Conservation (phyloP, 2,888 invertebrate species). For the Rutpela maculata region DNA sequence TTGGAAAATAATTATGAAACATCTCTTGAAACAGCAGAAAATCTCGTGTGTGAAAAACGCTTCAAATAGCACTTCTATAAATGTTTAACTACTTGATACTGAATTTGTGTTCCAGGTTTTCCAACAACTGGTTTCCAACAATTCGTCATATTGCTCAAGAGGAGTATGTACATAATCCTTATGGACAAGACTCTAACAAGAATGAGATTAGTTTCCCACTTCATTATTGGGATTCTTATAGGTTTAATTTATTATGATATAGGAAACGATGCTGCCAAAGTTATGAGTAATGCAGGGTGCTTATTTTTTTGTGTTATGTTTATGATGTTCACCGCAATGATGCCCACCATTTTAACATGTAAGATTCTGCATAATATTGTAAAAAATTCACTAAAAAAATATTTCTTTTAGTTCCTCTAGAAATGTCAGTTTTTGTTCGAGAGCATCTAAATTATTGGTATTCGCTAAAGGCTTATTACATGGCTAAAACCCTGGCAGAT, state of each 20-base stretch:
- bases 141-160: slow-evolving; percentile 90
- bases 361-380: slow-evolving; percentile 74
- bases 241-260: slow-evolving; percentile 95
- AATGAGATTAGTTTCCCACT: slow-evolving; percentile 89
- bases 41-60: too few species aligned
- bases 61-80: too few species aligned
- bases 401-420: slow-evolving; percentile 87
- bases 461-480: slow-evolving; percentile 96
- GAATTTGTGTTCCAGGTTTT: slow-evolving; percentile 72
- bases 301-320: slow-evolving; percentile 97
- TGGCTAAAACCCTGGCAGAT: slow-evolving; percentile 97
- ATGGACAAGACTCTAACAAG: slow-evolving; percentile 93
- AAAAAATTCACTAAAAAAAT: not conserved
- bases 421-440: slow-evolving; percentile 95
- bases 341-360: slow-evolving; percentile 99
- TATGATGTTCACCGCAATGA: slow-evolving; percentile 98
- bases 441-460: slow-evolving; percentile 99
- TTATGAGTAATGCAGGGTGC: slow-evolving; percentile 96
- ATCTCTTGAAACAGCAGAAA: too few species aligned
- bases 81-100: too few species aligned
- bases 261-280: slow-evolving; percentile 94
- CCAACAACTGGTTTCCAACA: slow-evolving; percentile 89
- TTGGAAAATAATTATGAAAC: too few species aligned
- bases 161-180: slow-evolving; percentile 88
- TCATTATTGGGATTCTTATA: slow-evolving; percentile 92